Conservation (phyloP, 2,797 vertebrate species). For the Dermochelys coriacea region DNA sequence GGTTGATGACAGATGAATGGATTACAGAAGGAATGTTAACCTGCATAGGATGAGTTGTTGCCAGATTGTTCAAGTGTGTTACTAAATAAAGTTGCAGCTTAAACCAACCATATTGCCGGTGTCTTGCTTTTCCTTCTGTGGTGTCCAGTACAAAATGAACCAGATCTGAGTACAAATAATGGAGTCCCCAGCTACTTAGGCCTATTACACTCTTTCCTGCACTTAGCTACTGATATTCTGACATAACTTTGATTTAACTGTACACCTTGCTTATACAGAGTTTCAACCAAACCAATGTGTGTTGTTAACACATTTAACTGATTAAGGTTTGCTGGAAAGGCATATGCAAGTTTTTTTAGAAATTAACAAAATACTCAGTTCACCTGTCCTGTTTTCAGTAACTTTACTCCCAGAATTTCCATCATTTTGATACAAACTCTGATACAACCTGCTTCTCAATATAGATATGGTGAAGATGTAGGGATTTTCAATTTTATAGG, state of each 20-base stretch:
- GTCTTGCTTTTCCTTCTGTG: background rate
- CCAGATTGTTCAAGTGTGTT: background rate
- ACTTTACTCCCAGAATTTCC: background rate
- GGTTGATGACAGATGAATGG: background rate
- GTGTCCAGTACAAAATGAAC: background rate
- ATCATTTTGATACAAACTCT: background rate
- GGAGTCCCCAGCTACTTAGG: background rate
- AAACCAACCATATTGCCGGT: background rate
- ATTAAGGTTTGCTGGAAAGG: background rate
- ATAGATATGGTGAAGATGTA: background rate
- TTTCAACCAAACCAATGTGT: background rate
- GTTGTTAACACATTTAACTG: background rate
- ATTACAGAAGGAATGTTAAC: background rate
- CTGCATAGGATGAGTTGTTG: background rate
- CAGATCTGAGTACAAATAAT: background rate
- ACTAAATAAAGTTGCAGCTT: background rate
- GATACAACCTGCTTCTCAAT: background rate
- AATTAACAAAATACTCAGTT: background rate
- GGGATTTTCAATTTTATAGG: background rate
- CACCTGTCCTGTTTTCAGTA: background rate
- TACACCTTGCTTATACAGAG: background rate
- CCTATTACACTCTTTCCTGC: background rate
- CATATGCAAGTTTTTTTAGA: background rate
- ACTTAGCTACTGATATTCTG: background rate
- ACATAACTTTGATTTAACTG: background rate